A percentile compares a stretch with the other conserved stretches of the same genome.
Evolutionary conservation across 2,113 vertebrate species (phyloP).

Genomic region (Alethe diademata): DNA sequence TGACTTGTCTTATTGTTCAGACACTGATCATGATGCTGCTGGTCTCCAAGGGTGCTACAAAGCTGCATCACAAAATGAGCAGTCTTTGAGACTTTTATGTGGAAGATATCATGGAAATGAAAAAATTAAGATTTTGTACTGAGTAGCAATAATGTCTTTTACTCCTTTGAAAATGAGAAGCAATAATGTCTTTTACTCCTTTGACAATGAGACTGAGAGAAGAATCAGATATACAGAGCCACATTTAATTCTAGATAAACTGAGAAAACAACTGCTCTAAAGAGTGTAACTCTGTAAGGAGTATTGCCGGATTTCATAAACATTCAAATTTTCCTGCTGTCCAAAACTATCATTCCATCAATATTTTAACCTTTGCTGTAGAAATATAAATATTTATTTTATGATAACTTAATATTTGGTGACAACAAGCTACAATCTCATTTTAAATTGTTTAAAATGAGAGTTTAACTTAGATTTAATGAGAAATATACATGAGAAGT

Average conservation of each 20-base stretch:
- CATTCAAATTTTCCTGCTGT: background rate
- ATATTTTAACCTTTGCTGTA: background rate
- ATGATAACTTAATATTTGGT: background rate
- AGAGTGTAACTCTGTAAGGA: background rate
- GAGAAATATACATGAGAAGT: background rate
- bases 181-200: background rate
- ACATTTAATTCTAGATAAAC: background rate
- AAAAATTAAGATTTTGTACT: background rate
- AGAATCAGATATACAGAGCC: background rate
- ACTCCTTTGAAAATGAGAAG: background rate
- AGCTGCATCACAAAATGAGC: background rate
- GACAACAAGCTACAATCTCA: background rate
- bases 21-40: background rate
- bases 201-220: background rate
- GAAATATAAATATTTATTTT: background rate
- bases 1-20: background rate
- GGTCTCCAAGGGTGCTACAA: background rate
- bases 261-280: background rate
- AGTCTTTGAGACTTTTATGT: background rate
- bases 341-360: background rate
- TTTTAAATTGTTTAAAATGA: background rate
- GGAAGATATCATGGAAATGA: background rate
- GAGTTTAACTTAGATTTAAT: constrained; percentile 18
- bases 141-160: background rate
- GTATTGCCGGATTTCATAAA: background rate